Percentiles rank a stretch among this genome's conserved stretches.
Evolutionary conservation across 2,888 invertebrate genomes (phyloP).

Genomic region (Eumacrocentrus americanus): DNA sequence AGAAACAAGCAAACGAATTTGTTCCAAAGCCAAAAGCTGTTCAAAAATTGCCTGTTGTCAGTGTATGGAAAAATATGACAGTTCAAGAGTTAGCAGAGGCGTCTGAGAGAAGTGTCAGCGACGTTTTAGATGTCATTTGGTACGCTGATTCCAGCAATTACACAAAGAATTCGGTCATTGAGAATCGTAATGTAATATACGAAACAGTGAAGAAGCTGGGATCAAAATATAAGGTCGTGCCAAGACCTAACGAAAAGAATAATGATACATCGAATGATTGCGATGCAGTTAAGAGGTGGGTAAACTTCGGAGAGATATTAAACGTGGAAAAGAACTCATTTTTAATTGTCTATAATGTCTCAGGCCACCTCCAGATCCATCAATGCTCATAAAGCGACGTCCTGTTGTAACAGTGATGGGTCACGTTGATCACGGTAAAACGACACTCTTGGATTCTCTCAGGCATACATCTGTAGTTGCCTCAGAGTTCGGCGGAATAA

Average conservation of each 20-base stretch:
- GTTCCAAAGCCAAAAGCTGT: conserved; percentile 65
- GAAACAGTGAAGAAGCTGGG: conserved; percentile 75
- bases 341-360: conserved; percentile 7
- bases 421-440: conserved; percentile 99
- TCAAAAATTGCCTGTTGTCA: conserved; percentile 62
- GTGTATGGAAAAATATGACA: conserved; percentile 83
- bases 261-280: conserved; percentile 56
- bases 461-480: conserved; percentile 86
- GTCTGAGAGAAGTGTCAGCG: conserved; percentile 70
- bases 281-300: conserved; percentile 49
- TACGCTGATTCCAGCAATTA: conserved; percentile 69
- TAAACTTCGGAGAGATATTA: too few relatives aligned
- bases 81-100: conserved; percentile 74
- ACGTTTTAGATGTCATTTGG: conserved; percentile 73
- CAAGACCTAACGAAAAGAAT: conserved; percentile 63
- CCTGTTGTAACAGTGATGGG: conserved; percentile 99
- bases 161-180: conserved; percentile 66
- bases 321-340: background rate
- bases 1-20: background rate
- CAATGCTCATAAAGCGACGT: conserved; percentile 74
- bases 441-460: conserved; percentile 89
- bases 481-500: conserved; percentile 97
- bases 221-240: conserved; percentile 66
- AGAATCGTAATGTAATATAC: conserved; percentile 70
- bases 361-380: conserved; percentile 70